phyloP scores from a whole-genome alignment of 2,888 invertebrate genomes.

The Notodonta dromedarius region DNA sequence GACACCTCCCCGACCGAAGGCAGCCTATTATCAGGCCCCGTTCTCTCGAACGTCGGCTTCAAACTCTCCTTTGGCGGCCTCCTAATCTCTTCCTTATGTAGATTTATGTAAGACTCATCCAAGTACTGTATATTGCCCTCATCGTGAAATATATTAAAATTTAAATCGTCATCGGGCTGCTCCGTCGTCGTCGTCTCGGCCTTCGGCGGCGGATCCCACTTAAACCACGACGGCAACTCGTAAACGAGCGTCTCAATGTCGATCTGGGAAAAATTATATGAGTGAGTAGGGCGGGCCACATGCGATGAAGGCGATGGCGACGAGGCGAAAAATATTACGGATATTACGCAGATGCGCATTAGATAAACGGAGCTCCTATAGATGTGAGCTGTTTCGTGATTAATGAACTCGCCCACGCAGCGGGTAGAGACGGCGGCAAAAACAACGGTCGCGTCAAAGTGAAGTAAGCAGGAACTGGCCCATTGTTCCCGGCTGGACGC shows the following conservation, averaged over 20 bases:
- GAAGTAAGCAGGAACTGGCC: slow-evolving; percentile 58
- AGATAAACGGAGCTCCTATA: slow-evolving; percentile 70
- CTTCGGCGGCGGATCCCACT: slow-evolving; percentile 76
- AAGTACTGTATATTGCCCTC: slow-evolving; percentile 76
- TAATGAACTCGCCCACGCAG: slow-evolving; percentile 73
- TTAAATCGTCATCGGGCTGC: slow-evolving; percentile 67
- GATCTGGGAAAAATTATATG: slow-evolving; percentile 58
- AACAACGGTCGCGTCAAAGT: slow-evolving; percentile 71
- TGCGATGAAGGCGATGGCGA: slow-evolving; percentile 16
- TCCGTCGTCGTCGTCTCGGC: slow-evolving; percentile 74
- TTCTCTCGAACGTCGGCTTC: slow-evolving; percentile 68
- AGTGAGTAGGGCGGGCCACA: slow-evolving; percentile 23
- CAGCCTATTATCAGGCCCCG: slow-evolving; percentile 71
- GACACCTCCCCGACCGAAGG: slow-evolving; percentile 80
- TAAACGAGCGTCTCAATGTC: slow-evolving; percentile 73
- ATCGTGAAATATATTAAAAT: slow-evolving; percentile 75
- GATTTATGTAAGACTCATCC: slow-evolving; percentile 76
- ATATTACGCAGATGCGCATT: slow-evolving; percentile 41
- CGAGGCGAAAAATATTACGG: slow-evolving; percentile 42
- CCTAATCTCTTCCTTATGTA: slow-evolving; percentile 77
- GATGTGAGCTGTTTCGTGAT: slow-evolving; percentile 72
- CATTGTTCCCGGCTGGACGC: slow-evolving; percentile 57
- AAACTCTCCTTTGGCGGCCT: slow-evolving; percentile 68
- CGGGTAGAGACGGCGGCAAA: slow-evolving; percentile 57
- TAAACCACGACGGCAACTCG: slow-evolving; percentile 75